These are phyloP conservation scores for Percopsis transmontana DNA, from an alignment of 2,113 vertebrate species.

Conservation along the genomic window DNA sequence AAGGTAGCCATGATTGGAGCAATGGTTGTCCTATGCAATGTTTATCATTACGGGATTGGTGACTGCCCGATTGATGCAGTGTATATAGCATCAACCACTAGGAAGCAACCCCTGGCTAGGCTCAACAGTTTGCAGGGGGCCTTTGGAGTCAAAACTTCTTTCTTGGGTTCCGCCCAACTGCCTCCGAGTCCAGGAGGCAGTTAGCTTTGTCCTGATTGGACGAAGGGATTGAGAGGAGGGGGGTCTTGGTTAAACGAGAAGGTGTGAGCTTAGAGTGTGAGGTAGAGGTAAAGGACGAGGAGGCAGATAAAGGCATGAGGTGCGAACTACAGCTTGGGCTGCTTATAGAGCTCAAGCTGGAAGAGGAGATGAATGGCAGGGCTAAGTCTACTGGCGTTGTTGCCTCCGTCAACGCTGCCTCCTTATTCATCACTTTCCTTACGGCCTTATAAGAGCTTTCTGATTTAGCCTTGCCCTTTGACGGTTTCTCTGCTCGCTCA, in stretches of 20 bases:
- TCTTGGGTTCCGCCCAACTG: too few species aligned
- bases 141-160: too few species aligned
- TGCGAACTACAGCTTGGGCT: conserved; percentile 7
- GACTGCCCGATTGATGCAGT: too few species aligned
- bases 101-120: too few species aligned
- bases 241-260: conserved; percentile 2
- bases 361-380: conserved; percentile 70
- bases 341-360: conserved; percentile 1
- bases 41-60: too few species aligned
- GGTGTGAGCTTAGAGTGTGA: not conserved
- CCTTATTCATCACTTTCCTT: not conserved
- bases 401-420: not conserved
- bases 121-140: too few species aligned
- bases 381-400: conserved; percentile 60
- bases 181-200: not conserved
- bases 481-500: not conserved
- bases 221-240: conserved; percentile 13
- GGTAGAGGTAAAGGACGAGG: not conserved
- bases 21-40: too few species aligned
- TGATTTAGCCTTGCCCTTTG: not conserved
- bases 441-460: not conserved
- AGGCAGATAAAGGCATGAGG: conserved; percentile 8
- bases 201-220: conserved; percentile 18
- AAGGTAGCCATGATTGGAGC: too few species aligned
- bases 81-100: too few species aligned